Evolutionary conservation across 2,888 invertebrate species (phyloP), one percentile per base, ranked within the genome.

Genomic region (Elmis aenea): DNA sequence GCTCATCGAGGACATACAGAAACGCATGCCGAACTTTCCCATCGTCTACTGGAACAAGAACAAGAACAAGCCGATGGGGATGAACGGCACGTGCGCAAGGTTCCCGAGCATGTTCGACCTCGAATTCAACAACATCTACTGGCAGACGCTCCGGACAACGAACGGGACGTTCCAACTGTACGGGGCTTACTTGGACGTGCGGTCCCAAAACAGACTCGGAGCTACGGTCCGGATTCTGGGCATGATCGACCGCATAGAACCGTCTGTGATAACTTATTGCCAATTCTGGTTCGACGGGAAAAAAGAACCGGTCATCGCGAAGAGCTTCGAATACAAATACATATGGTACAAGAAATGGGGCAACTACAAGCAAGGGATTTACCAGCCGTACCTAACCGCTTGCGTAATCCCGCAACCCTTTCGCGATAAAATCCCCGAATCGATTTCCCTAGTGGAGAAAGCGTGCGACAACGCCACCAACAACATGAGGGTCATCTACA

Each of bases 301-400:
- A 52, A 82, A 80, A 49, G 86, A 85, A 54, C 89, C 91, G 0
- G 83, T 83, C 14, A 77, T 88, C 13, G 81, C 86, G 9, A 83
- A 85, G 61, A 84, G 82, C 11, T 80, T 88, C 52, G 91, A 91
- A 67, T 92, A 92, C 71, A 91, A 91, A 64, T 92, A 92, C 66
- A 87, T 92, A 52, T 93, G 93, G 93, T 87, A 89, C 66, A 82
- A 83, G 55, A 90, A 90, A 67, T 93, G 92, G 93, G 92, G 92
- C 39, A 92, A 92, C 69, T 90, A 90, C 69, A 85, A 87, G 61
- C 87, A 91, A 66, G 85, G 85, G 32, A 85, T 91, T 46, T 87
- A 90, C 64, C 92, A 93, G 69, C 92, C 93, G 0, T 93, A 90
- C 64, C 73, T 93, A 51, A 81, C 89, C 47, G 89, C 91, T 11